A percentile compares a stretch with the other conserved stretches of the same genome.
Conservation (phyloP, 2,888 invertebrate species). For the Drosophila nigritarsus region DNA sequence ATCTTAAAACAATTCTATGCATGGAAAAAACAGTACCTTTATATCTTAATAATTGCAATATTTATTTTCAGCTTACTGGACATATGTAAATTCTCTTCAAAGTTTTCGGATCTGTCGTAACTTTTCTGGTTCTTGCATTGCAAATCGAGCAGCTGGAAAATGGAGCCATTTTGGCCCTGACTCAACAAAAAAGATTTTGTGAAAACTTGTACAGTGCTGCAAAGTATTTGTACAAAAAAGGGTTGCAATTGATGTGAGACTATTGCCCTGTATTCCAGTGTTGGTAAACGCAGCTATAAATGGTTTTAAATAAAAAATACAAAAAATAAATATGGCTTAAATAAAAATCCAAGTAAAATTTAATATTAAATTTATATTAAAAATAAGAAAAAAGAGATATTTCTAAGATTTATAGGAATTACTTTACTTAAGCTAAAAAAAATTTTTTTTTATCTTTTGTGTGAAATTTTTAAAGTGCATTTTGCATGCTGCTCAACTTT, state of each 20-base stretch:
- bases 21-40: not conserved
- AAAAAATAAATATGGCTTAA: not conserved
- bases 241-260: not conserved
- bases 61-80: slow-evolving; percentile 50
- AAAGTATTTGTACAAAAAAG: not conserved
- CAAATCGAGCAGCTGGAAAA: slow-evolving; percentile 58
- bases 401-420: not conserved
- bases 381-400: not conserved
- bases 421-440: not conserved
- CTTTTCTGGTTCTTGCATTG: slow-evolving; percentile 44
- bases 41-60: fast-evolving
- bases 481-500: slow-evolving; percentile 52
- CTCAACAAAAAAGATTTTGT: no score
- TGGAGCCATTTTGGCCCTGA: slow-evolving; percentile 45
- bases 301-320: not conserved
- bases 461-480: slow-evolving; percentile 58
- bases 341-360: not conserved
- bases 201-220: not conserved
- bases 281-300: not conserved
- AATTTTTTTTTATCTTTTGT: not conserved
- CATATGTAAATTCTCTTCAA: slow-evolving; percentile 51
- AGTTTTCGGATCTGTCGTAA: slow-evolving; percentile 48
- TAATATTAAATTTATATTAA: not conserved
- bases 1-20: slow-evolving; percentile 43
- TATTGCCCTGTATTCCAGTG: not conserved